Base-by-base conservation (phyloP, 2,888 invertebrate genomes). In the Therioaphis trifolii region DNA sequence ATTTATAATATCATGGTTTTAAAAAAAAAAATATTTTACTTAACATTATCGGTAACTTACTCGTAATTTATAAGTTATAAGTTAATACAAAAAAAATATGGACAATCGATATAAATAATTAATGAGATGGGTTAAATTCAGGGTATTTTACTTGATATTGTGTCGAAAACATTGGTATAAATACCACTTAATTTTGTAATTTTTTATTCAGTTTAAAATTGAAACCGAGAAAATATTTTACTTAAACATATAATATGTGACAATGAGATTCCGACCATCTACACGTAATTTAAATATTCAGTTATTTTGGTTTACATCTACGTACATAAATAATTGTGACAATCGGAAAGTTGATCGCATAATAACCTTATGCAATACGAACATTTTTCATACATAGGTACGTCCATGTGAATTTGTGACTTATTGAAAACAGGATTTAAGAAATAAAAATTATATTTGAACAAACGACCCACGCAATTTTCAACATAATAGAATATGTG, bases 341-440 rank as follows among this genome's bases (percentile, higher is more conserved):
- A 49, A 21, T 77, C 77, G 21, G 63, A 77, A 77, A 29, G 76
- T 76, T 76, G n/a, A 76, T 63, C 76, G 40, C 21, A 63, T 63
- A 63, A 77, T 63, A 77, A 29, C n/a, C 46, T 77, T 77, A 77
- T 63, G 63, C 29, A 66, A 77, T 49, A 66, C 5, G 46, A 35
- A 49, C 27, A 75, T 61, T 75, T 61, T 43, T 61, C 43, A 75
- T 40, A 0, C 40, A 74, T 24, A 55, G 35, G 14, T 18, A 15
- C 40, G 29, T 52, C 24, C 40, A 40, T 74, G 40, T 35, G 58
- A 55, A n/a, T 55, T 21, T 5, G 3, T 35, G 11, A 24, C 14
- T 74, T 35, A 58, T 74, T 29, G 29, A 24, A 74, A 46, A 77
- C 77, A n/a, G 15, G 46, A 76, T 76, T 75, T 75, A n/a, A 29